Base-by-base conservation (phyloP, 2,113 vertebrate genomes). In the Cyprinodon tularosa region DNA sequence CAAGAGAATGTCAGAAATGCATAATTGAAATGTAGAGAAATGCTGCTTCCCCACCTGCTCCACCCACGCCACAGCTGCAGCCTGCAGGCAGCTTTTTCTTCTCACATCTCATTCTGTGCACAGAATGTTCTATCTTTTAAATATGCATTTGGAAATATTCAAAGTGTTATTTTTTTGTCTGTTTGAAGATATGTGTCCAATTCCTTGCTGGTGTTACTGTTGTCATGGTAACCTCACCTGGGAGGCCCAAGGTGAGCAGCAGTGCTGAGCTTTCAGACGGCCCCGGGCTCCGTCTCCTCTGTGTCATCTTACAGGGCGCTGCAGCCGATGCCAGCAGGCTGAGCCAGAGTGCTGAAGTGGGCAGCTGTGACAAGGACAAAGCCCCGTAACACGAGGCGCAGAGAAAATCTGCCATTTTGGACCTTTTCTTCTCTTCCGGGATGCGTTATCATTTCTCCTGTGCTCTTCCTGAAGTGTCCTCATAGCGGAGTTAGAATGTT, bases 231-330 rank as follows among this genome's bases (percentile, higher is more conserved):
- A 77, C 81, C 39, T 50, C 65, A 71, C 70, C 47, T 22, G 39
- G n/a, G 37, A 87, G 78, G 77, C 72, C 85, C 87, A 89, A 91
- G 89, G 90, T 92, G 86, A 92, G 82, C 29, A 71, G 68, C 87
- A 63, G 84, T 83, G 86, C 86, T 92, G 88, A 79, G 84, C 84
- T 90, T 88, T 90, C 83, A 83, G 68, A 75, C 69, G 71, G 84
- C 74, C 71, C 81, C 36, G 81, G 10, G n/a, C 47, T 82, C 60
- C 72, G 65, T 73, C 53, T 71, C 76, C 68, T 42, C 81, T 72
- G 88, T 84, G 80, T 93, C 88, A 64, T 93, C 87, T 92, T 92
- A 88, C 90, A 89, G 70, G 84, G 81, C 83, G 78, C 66, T 11
- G 29, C 67, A 78, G 77, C 84, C 82, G 69, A 82, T 80, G 75